Base-by-base conservation (phyloP, 2,888 invertebrate species). In the Dilophus febrilis region DNA sequence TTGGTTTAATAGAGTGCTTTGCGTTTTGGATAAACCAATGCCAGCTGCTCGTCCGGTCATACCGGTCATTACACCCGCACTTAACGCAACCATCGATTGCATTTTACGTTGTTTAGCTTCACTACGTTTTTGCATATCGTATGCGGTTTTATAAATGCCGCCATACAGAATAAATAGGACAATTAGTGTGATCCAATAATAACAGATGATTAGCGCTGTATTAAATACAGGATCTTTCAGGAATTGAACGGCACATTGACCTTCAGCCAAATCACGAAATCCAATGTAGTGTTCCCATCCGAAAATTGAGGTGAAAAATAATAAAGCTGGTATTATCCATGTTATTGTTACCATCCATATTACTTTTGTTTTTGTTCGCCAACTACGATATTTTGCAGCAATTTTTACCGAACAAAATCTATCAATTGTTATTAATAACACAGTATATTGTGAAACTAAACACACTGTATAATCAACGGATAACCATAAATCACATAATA, bases 231-330 rank as follows among this genome's bases (percentile, higher is more conserved):
- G 91, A 61, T 97, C 91, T 60, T 92, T 92, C 44, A 97, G 72
- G 64, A 98, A 98, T 64, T 97, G 95, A 13, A 97, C 95, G 41
- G 88, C 84, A 57, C 95, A 97, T 61, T 88, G 81, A 2, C 85
- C 85, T 12, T 85, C 84, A 50, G 75, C 66, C 39, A 94, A 68
- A 51, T 92, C 88, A 44, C 94, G 70, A 54, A 80, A 84, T 16
- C 95, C 95, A 35, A 91, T 84, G 55, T 97, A 97, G 59, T 92
- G 91, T 57, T 95, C 95, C 94, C 97, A 98, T 33, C 97, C 97
- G 56, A 98, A 94, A 49, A 99, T 97, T 46, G 92, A 91, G 48
- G 91, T 90, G 64, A 97, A 97, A 64, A 98, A 98, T 10, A 98
- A 67, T 42, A 94, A 65, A 2, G 91, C 86, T 35, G 98, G 98